A percentile compares a stretch with the other conserved stretches of the same genome.
Conservation (phyloP, 2,888 invertebrate species). For the Standfussiana lucernea region DNA sequence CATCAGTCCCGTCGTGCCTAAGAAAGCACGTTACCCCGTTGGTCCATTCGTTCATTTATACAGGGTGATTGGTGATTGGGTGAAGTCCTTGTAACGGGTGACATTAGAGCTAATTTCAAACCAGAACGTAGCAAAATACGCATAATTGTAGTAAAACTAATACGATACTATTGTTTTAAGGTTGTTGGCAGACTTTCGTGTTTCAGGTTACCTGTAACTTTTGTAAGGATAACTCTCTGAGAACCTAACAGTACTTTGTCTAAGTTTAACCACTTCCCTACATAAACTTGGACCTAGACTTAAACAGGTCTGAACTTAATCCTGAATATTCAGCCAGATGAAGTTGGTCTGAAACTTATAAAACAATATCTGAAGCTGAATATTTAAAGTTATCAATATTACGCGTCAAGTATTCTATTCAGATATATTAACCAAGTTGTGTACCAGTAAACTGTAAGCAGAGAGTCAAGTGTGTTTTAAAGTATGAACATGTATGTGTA, state of each 20-base stretch:
- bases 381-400: constrained; percentile 28
- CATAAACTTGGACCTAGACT: constrained; percentile 12
- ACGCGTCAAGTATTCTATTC: constrained; percentile 19
- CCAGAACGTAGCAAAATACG: too few species aligned
- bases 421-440: constrained; percentile 10
- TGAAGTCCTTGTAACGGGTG: too few species aligned
- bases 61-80: too few species aligned
- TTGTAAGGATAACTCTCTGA: neutral
- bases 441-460: constrained; percentile 6
- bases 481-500: neutral
- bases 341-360: neutral
- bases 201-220: neutral
- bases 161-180: neutral
- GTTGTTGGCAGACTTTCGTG: neutral
- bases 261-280: constrained; percentile 11
- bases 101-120: too few species aligned
- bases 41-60: too few species aligned
- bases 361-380: constrained; percentile 25
- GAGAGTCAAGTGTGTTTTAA: constrained; percentile 6
- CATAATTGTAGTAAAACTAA: too few species aligned
- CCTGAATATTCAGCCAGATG: constrained; percentile 14
- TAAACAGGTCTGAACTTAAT: constrained; percentile 16
- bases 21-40: too few species aligned
- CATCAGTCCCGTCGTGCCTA: too few species aligned
- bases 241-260: neutral